Conservation (phyloP, 2,888 invertebrate species). For the Creontiades dilutus region DNA sequence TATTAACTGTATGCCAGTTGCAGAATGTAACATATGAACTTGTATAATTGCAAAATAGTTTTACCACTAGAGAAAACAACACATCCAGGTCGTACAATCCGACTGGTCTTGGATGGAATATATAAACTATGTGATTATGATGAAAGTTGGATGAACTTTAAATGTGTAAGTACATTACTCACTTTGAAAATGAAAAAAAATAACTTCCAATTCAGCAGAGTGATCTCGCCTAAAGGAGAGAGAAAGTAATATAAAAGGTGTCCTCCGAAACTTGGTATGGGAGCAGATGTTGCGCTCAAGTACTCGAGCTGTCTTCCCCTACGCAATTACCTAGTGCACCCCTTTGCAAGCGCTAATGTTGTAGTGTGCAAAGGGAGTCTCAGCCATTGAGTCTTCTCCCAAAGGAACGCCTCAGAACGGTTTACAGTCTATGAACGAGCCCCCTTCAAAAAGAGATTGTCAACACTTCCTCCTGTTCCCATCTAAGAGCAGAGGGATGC, state of each 20-base stretch:
- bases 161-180: too few species aligned
- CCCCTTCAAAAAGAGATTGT: neutral
- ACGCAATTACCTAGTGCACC: constrained; percentile 33
- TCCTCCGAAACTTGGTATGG: neutral
- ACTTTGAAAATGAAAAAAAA: too few species aligned
- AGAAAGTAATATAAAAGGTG: too few species aligned
- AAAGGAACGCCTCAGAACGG: neutral
- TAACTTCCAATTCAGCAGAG: constrained; percentile 19
- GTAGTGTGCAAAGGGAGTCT: neutral
- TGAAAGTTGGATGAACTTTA: too few species aligned
- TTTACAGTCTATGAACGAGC: constrained; percentile 41
- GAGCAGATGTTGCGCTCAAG: constrained; percentile 46
- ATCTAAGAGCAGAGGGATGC: neutral
- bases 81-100: too few species aligned
- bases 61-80: too few species aligned
- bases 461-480: constrained; percentile 13
- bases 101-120: too few species aligned
- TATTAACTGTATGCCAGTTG: too few species aligned
- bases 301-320: constrained; percentile 6
- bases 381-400: neutral
- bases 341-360: constrained; percentile 32
- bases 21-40: too few species aligned
- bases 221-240: neutral
- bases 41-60: too few species aligned
- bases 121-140: too few species aligned